A percentile compares a stretch with the other conserved stretches of the same genome.
Conservation (phyloP, 1,140 invertebrate species). For the Temnothorax curvispinosus region DNA sequence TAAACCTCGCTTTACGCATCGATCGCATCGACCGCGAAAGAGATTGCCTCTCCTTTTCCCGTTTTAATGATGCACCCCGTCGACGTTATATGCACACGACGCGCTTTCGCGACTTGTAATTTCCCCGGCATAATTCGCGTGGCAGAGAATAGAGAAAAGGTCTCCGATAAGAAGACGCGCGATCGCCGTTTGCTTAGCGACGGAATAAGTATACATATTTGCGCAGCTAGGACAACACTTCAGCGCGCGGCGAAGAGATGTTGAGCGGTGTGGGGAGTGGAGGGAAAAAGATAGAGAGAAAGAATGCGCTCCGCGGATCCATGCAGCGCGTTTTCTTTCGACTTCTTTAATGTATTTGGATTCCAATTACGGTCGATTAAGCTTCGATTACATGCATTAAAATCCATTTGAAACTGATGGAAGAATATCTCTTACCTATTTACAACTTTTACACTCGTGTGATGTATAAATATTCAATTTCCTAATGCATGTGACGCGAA, state of each 20-base stretch:
- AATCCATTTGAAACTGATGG: not conserved
- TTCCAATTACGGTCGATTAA: not conserved
- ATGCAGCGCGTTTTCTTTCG: constrained; percentile 1
- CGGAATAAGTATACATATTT: constrained; percentile 69
- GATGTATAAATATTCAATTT: not conserved
- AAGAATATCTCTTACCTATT: not conserved
- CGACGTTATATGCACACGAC: not conserved
- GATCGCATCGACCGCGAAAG: not conserved
- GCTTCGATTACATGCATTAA: not conserved
- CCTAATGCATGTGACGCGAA: not conserved
- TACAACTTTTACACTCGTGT: not conserved
- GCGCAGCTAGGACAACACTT: constrained; percentile 76
- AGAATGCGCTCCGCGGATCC: constrained; percentile 23
- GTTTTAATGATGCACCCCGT: constrained; percentile 3
- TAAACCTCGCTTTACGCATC: constrained; percentile 43
- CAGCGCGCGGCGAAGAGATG: constrained; percentile 39
- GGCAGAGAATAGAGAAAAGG: constrained; percentile 32
- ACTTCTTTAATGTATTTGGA: not conserved
- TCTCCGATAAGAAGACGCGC: not conserved
- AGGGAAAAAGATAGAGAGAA: constrained; percentile 6
- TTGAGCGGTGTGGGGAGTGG: not conserved
- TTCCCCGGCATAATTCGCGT: constrained; percentile 29
- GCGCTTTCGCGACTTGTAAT: constrained; percentile 43
- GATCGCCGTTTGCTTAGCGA: constrained; percentile 39
- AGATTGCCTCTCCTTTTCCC: not conserved